These are phyloP conservation scores for Platichthys stellatus DNA, from an alignment of 2,113 vertebrate species.

Conservation along the genomic window DNA sequence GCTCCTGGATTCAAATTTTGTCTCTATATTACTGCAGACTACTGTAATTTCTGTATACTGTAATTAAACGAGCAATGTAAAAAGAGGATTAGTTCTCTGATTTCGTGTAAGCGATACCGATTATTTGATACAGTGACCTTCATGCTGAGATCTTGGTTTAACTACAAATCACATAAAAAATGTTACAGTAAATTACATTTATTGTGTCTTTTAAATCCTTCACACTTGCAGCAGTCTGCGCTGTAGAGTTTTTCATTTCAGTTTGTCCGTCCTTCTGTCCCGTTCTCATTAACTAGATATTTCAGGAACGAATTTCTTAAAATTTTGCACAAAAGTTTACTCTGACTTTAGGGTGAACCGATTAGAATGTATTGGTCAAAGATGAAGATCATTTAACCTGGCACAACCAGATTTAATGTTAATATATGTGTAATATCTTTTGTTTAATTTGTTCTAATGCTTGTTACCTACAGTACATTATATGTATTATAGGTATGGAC, in stretches of 20 bases:
- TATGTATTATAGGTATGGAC: not conserved
- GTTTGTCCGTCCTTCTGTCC: not conserved
- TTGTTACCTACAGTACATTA: not conserved
- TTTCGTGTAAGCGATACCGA: not conserved
- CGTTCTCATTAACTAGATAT: no score
- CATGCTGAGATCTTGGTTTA: not conserved
- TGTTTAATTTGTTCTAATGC: not conserved
- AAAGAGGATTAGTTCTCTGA: not conserved
- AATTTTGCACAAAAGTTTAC: not conserved
- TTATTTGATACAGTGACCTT: not conserved
- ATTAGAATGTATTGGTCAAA: not conserved
- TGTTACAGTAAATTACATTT: not conserved
- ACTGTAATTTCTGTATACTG: not conserved
- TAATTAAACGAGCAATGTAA: not conserved
- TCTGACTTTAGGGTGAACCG: not conserved
- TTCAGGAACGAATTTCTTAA: not conserved
- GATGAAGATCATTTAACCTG: not conserved
- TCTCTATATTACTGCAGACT: not conserved
- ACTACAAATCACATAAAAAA: not conserved
- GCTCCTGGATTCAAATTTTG: not conserved
- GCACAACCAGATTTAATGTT: not conserved
- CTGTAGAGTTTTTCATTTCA: not conserved
- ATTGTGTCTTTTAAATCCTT: not conserved
- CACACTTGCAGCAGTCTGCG: not conserved
- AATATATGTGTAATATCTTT: not conserved